phyloP scores from a whole-genome alignment of 2,888 invertebrate genomes.

The Agrochola lota region DNA sequence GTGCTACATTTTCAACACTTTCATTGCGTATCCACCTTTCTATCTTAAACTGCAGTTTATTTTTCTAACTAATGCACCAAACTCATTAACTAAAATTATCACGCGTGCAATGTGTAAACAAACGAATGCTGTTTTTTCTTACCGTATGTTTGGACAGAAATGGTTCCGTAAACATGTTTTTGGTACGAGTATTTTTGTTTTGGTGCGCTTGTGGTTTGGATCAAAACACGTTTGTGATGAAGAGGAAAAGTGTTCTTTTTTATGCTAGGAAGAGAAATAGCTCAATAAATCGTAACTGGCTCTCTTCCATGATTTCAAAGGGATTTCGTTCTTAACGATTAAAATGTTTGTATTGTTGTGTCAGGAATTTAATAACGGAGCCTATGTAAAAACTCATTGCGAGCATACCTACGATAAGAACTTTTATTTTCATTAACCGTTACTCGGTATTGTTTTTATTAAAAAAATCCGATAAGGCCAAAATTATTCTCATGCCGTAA shows the following conservation, averaged over 20 bases:
- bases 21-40: conserved; percentile 3
- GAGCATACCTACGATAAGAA: conserved; percentile 1
- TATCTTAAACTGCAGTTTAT: conserved; percentile 36
- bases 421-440: conserved; percentile 32
- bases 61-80: conserved; percentile 57
- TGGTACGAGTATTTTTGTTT: conserved; percentile 40
- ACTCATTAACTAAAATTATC: conserved; percentile 55
- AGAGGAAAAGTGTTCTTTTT: not conserved
- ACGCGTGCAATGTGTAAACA: conserved; percentile 46
- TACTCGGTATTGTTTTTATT: conserved; percentile 21
- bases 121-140: conserved; percentile 48
- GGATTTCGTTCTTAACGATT: not conserved
- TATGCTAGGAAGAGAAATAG: not conserved
- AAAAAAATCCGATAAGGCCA: conserved; percentile 1
- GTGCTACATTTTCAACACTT: conserved; percentile 32
- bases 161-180: conserved; percentile 58
- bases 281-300: not conserved
- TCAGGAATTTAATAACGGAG: conserved; percentile 31
- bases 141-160: conserved; percentile 51
- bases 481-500: conserved; percentile 1
- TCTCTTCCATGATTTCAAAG: not conserved
- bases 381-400: conserved; percentile 26
- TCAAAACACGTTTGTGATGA: conserved; percentile 1
- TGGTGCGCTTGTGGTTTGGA: conserved; percentile 25
- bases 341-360: not conserved